A percentile compares a stretch with the other conserved stretches of the same genome.
These are phyloP conservation scores for Ophioninae sp. DNA, from an alignment of 2,888 invertebrate genomes.

Conservation along the genomic window DNA sequence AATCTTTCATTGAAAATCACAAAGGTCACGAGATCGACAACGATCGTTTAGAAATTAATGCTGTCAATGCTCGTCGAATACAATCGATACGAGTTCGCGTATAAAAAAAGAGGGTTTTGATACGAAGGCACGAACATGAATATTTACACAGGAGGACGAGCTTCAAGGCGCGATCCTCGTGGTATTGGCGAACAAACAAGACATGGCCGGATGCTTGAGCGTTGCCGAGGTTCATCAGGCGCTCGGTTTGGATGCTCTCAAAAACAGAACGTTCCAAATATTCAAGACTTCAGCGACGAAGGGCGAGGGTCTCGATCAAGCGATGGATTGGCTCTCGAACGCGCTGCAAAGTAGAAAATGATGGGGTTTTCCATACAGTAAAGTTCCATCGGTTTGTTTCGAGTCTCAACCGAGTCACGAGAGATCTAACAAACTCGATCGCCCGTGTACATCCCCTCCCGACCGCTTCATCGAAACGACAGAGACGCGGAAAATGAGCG, in stretches of 20 bases:
- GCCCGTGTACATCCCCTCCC: constrained; percentile 24
- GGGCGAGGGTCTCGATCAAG: constrained; percentile 98
- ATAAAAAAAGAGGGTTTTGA: background rate
- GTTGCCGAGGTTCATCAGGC: constrained; percentile 98
- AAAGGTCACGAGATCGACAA: background rate
- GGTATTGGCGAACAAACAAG: constrained; percentile 99
- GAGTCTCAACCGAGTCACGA: constrained; percentile 53
- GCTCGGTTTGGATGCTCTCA: constrained; percentile 95
- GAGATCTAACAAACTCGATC: constrained; percentile 29
- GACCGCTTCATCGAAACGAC: constrained; percentile 29
- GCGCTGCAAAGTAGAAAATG: constrained; percentile 94
- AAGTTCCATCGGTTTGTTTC: constrained; percentile 43
- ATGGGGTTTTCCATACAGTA: constrained; percentile 65
- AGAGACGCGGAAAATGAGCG: constrained; percentile 28
- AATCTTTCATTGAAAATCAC: background rate
- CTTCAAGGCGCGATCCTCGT: constrained; percentile 97
- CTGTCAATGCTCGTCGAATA: background rate
- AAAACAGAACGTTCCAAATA: constrained; percentile 99
- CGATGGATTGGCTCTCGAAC: constrained; percentile 99
- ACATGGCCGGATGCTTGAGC: constrained; percentile 98
- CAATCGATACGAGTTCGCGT: background rate
- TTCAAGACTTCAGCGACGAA: constrained; percentile 99
- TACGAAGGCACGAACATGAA: constrained; percentile 9
- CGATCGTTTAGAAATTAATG: background rate
- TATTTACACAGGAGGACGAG: constrained; percentile 93